Evolutionary conservation across 2,888 invertebrate genomes (phyloP), one percentile per base, ranked within the genome.

Genomic region (Lymantria monacha): DNA sequence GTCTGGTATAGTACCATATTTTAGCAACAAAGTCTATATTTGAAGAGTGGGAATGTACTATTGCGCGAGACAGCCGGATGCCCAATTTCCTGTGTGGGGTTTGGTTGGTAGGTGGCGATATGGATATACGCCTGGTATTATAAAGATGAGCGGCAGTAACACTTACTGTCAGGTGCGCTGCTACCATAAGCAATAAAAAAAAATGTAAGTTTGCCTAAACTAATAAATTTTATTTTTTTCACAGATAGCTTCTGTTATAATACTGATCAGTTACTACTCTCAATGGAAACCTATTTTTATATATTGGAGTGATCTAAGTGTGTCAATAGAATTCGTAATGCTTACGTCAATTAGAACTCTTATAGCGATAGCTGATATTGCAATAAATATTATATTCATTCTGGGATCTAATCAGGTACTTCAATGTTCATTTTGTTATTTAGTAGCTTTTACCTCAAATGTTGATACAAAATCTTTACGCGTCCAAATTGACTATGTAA

Each of bases 321-420:
- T 5, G 5, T 22, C 13, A n/a, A n/a, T n/a, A n/a, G n/a, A n/a
- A 10, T 3, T 3, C 11, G 14, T 31, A 8, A 38, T 30, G 9
- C 10, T 30, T 22, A 7, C 14, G 30, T 22, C 10, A 22, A 40
- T 42, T 9, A 0, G 11, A 9, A 11, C 9, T 22, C 14, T 42
- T 5, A 10, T 45, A 14, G 9, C 56, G 11, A 8, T n/a, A 7
- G n/a, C 14, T 0, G 62, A 62, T 31, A 50, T 56, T 30, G 3
- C 41, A 41, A 12, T 50, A 37, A 51, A 53, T 1, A 33, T 56
- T 33, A 0, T 51, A 14, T 64, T 63, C 38, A 56, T 62, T 1
- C 0, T 42, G 1, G 42, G 33, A 36, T 42, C 42, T 13, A 10
- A 36, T 22, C 41, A 42, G 47, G 47, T 48, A 11, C 8, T 9